Evolutionary conservation across 2,888 invertebrate genomes (phyloP), one percentile per base, ranked within the genome.

Genomic region (Microplitis manilae): DNA sequence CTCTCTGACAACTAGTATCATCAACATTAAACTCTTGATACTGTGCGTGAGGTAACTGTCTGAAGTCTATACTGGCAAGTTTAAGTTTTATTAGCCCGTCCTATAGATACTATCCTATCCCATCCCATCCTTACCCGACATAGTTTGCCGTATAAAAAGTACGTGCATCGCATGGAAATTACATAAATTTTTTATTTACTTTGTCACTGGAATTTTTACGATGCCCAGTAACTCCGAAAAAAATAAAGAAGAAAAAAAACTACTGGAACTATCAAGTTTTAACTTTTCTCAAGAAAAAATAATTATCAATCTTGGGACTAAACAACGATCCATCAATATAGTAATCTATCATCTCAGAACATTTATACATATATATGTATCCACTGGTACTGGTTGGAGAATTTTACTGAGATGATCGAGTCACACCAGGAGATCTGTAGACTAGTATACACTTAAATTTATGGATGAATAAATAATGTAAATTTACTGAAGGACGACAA

Each of bases 351-450:
- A 76, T 76, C 72, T 50, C 4, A 50, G 50, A 50, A 50, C 13
- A 50, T 50, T 17, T 17, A 17, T 50, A 50, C 13, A 5, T 13
- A 75, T 67, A 62, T 62, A 68, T 61, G 20, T 67, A 71, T 68
- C 65, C 39, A 67, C 38, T 20, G 73, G 50, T 72, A 67, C 70
- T 71, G 71, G 13, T 50, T 13, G 0, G 13, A 50, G 50, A 30
- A 30, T 50, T 13, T 50, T 6, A 50, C 50, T 13, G 13, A 20
- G 62, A 71, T 68, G 65, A 73, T 68, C 62, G 17, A 77, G 68
- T 76, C 76, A 61, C 76, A 68, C 40, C 73, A 30, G 76, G 73
- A 68, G 30, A 41, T 20, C 70, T 30, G 13, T 9, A 38, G 67
- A 13, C n/a, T 30, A 15, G 39, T 62, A 13, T 64, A 64, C 59